These are phyloP conservation scores for Lamprologus callipterus DNA, from an alignment of 2,113 vertebrate genomes.

Conservation along the genomic window DNA sequence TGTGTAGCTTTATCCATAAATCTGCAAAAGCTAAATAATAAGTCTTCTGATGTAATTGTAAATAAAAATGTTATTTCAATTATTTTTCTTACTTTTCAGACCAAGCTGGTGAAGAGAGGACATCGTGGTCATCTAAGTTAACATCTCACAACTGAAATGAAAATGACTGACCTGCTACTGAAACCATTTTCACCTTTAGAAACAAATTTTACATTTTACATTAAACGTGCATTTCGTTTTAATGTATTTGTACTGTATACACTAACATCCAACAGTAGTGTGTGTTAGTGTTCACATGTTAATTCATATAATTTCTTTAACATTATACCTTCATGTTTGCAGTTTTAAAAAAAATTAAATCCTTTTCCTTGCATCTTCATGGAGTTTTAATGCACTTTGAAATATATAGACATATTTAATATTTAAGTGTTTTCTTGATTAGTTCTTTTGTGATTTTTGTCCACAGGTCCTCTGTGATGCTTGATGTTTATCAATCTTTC, in stretches of 20 bases:
- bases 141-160: not conserved
- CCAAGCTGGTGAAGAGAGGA: not conserved
- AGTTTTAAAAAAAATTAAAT: not conserved
- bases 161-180: not conserved
- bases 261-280: not conserved
- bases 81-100: not conserved
- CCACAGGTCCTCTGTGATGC: not conserved
- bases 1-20: not conserved
- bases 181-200: not conserved
- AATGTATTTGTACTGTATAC: not conserved
- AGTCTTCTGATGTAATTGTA: not conserved
- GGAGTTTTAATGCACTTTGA: not conserved
- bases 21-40: not conserved
- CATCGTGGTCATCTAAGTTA: not conserved
- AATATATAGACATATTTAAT: not conserved
- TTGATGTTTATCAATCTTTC: not conserved
- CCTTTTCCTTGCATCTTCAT: not conserved
- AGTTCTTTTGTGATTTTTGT: not conserved
- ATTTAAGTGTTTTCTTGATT: not conserved
- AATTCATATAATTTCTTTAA: not conserved
- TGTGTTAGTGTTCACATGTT: not conserved
- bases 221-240: not conserved
- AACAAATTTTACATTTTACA: not conserved
- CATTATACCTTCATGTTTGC: not conserved
- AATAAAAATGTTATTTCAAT: not conserved